These are phyloP conservation scores for Sander lucioperca DNA, from an alignment of 2,113 vertebrate genomes.

Conservation along the genomic window DNA sequence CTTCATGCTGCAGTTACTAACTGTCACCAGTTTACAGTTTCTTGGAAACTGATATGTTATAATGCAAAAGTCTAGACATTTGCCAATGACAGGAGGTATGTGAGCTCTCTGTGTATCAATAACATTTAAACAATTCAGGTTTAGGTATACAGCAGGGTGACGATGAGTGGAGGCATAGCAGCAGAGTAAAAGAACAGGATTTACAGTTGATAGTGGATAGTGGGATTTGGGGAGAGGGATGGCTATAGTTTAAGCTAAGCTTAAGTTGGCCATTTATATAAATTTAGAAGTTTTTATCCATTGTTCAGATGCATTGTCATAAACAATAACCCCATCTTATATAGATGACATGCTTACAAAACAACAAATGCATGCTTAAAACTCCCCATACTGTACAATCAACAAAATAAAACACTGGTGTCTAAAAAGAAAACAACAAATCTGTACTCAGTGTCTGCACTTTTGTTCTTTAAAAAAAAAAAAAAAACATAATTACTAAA, in stretches of 20 bases:
- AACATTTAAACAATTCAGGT: background rate
- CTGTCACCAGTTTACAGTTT: background rate
- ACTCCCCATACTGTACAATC: background rate
- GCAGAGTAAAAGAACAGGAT: constrained; percentile 67
- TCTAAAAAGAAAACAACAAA: background rate
- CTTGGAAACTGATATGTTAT: background rate
- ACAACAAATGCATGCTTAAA: background rate
- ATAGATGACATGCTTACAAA: background rate
- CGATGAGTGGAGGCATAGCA: constrained; percentile 71
- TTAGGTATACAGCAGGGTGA: background rate
- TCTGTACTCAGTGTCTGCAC: background rate
- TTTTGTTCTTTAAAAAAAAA: background rate
- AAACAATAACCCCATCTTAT: background rate
- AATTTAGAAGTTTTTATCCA: constrained; percentile 23
- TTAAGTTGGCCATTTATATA: constrained; percentile 1
- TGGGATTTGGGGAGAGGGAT: constrained; percentile 57
- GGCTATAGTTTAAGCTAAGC: constrained; percentile 41
- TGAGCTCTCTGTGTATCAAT: constrained; percentile 14
- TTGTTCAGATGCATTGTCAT: constrained; percentile 1
- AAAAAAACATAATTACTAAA: too few relatives aligned
- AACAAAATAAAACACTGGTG: background rate
- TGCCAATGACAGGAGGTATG: background rate
- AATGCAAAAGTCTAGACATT: background rate
- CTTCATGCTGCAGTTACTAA: background rate
- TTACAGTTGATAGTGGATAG: constrained; percentile 69